phyloP scores from a whole-genome alignment of 2,113 vertebrate species.

The Lates calcarifer region DNA sequence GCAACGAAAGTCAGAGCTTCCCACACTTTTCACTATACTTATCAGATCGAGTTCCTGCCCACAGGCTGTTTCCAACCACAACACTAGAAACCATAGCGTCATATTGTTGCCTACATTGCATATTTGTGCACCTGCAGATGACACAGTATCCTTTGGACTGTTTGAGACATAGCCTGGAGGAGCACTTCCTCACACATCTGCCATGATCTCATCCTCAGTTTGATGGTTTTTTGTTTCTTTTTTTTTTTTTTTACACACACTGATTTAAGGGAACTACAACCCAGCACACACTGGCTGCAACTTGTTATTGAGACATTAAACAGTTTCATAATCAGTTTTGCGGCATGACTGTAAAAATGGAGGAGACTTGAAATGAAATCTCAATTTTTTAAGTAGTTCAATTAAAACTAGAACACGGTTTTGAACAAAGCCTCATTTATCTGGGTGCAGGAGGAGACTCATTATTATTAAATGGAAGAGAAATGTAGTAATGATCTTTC shows the following conservation, averaged over 20 bases:
- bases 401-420: conserved; percentile 24
- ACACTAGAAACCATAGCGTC: conserved; percentile 48
- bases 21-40: conserved; percentile 43
- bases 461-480: conserved; percentile 57
- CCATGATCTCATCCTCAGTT: conserved; percentile 69
- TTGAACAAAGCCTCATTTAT: conserved; percentile 50
- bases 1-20: conserved; percentile 54
- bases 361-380: conserved; percentile 1
- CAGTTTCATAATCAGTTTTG: not conserved
- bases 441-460: conserved; percentile 33
- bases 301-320: conserved; percentile 30
- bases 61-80: conserved; percentile 70
- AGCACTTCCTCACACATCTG: conserved; percentile 69
- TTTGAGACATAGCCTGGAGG: conserved; percentile 64
- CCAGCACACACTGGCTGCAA: not conserved
- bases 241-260: conserved; percentile 28
- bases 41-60: conserved; percentile 71
- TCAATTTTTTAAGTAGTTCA: conserved; percentile 20
- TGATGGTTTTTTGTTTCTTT: conserved; percentile 2
- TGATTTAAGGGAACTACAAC: conserved; percentile 12
- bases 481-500: conserved; percentile 34
- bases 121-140: conserved; percentile 70
- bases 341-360: conserved; percentile 1
- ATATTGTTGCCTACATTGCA: conserved; percentile 55
- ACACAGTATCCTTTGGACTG: conserved; percentile 65